These are phyloP conservation scores for Cheilosia vernalis DNA, from an alignment of 2,888 invertebrate genomes.

Conservation along the genomic window DNA sequence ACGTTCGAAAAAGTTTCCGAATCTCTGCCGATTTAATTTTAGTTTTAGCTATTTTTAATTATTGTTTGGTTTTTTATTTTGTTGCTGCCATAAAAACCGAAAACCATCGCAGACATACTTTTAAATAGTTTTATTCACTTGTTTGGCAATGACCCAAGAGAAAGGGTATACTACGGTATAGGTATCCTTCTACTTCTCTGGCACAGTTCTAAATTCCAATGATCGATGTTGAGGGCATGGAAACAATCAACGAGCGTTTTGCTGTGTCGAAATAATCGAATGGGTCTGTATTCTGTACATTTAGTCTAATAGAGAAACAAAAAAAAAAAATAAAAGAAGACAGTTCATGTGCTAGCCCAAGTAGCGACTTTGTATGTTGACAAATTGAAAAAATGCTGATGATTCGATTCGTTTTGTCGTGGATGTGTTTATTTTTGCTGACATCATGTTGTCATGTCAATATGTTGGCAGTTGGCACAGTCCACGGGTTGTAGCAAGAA, in stretches of 20 bases:
- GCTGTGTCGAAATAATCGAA: slow-evolving; percentile 35
- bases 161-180: not conserved
- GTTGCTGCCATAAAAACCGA: not conserved
- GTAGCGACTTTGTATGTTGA: slow-evolving; percentile 1
- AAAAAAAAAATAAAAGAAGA: not conserved
- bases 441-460: slow-evolving; percentile 29
- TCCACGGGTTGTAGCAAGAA: not conserved
- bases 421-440: slow-evolving; percentile 8
- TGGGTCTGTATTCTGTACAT: slow-evolving; percentile 3
- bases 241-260: slow-evolving; percentile 27
- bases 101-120: slow-evolving; percentile 2
- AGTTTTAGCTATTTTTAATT: slow-evolving; percentile 16
- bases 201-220: slow-evolving; percentile 16
- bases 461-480: slow-evolving; percentile 10
- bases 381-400: slow-evolving; percentile 44
- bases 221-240: slow-evolving; percentile 44
- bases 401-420: slow-evolving; percentile 25
- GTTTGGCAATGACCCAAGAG: slow-evolving; percentile 27
- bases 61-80: not conserved
- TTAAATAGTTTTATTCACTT: not conserved
- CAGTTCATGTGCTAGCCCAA: not conserved
- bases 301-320: not conserved
- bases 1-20: not conserved
- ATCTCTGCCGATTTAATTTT: slow-evolving; percentile 18
- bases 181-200: not conserved